Base-by-base conservation (phyloP, 2,113 vertebrate genomes). In the Antigone vipio region DNA sequence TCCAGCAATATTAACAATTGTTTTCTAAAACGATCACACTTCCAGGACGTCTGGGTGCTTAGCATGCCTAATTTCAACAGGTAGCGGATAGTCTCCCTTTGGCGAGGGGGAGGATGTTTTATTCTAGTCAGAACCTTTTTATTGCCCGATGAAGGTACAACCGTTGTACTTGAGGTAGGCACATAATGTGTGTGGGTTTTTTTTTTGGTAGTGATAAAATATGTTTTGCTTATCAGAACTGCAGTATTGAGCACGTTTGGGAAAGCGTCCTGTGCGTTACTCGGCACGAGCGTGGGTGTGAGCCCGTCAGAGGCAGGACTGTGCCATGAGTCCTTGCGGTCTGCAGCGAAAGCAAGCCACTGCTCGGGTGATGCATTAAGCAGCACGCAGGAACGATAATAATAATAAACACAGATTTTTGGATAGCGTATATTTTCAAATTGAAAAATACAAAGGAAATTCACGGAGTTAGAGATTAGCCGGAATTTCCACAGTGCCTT, bases 241-340 rank as follows among this genome's bases (percentile, higher is more conserved):
- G 27, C 29, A 24, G 3, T 5, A 27, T 21, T 1, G 20, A 44
- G 22, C 22, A 10, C 2, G 2, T 58, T 35, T n/a, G 29, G 29
- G 71, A 32, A 55, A 2, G 6, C 8, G 24, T 40, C 35, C 10
- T 1, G 6, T 23, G 72, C 3, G 2, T 21, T 26, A 2, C 56
- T 15, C 1, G 0, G 45, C 26, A 21, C 0, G 3, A 9, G 27
- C 1, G 2, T 0, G 12, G 30, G 18, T 9, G 16, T 8, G 59
- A 71, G 44, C 47, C 4, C 6, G 1, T 7, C n/a, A 1, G 2
- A 2, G 49, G 12, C 8, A 19, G 53, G 49, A 4, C 23, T 1
- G 26, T 18, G 26, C 12, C 22, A 0, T 2, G 2, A 0, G 19
- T 14, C 53, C 18, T 15, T 8, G 23, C 1, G 7, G 15, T 11